Percentiles rank a stretch among this genome's conserved stretches.
These are phyloP conservation scores for Semnopithecus entellus DNA, from an alignment of 2,113 vertebrate genomes.

Conservation along the genomic window DNA sequence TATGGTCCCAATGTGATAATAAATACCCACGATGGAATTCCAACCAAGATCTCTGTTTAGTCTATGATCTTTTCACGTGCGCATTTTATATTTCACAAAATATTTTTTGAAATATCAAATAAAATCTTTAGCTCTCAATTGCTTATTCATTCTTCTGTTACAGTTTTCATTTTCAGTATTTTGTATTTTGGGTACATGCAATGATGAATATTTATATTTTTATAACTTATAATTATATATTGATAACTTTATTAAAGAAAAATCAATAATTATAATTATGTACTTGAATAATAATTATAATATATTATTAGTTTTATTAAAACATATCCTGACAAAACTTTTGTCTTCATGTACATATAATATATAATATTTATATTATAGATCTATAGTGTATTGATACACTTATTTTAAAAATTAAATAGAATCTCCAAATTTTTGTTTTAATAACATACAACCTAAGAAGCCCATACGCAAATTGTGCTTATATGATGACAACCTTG, in stretches of 20 bases:
- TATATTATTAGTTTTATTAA: neutral
- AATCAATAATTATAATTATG: neutral
- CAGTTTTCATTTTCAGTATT: neutral
- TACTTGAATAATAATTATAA: neutral
- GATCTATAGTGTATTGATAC: neutral
- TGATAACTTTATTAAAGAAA: neutral
- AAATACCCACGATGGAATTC: neutral
- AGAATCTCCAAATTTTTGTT: neutral
- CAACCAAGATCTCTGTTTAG: neutral
- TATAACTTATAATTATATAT: neutral
- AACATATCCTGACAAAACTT: neutral
- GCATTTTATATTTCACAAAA: neutral
- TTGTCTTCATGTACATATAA: neutral
- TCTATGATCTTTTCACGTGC: neutral
- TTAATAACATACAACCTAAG: neutral
- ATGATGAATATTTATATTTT: neutral
- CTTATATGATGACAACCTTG: neutral
- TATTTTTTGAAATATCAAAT: neutral
- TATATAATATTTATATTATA: neutral
- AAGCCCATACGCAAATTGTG: neutral
- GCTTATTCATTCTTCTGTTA: neutral
- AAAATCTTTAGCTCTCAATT: neutral
- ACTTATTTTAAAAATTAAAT: neutral
- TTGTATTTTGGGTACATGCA: neutral
- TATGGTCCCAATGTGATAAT: neutral